A percentile compares a stretch with the other conserved stretches of the same genome.
phyloP scores from a whole-genome alignment of 1,140 invertebrate genomes.

The Portunus trituberculatus region DNA sequence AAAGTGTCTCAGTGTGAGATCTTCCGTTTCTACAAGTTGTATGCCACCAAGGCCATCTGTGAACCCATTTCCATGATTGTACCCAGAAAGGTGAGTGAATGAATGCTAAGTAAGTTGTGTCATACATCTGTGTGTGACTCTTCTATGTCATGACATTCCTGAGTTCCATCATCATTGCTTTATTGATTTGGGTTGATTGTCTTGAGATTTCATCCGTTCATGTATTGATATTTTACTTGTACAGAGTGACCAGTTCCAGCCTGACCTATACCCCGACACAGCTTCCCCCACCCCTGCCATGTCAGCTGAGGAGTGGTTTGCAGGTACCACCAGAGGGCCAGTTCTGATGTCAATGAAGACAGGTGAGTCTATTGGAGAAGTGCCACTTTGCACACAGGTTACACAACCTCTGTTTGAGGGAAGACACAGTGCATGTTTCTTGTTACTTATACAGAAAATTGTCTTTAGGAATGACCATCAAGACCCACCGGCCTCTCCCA shows the following conservation, averaged over 20 bases:
- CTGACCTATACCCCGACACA: slow-evolving; percentile 96
- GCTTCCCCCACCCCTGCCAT: slow-evolving; percentile 90
- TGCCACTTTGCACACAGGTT: no score
- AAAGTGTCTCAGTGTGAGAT: slow-evolving; percentile 91
- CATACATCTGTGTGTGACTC: no score
- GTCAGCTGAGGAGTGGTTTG: slow-evolving; percentile 93
- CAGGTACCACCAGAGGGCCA: slow-evolving; percentile 90
- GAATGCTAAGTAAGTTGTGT: no score
- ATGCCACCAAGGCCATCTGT: slow-evolving; percentile 91
- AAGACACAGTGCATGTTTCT: not conserved
- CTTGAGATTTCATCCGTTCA: no score
- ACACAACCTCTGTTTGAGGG: no score
- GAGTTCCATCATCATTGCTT: no score
- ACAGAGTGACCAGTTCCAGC: slow-evolving; percentile 89
- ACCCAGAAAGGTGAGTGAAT: slow-evolving; percentile 87
- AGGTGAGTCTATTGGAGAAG: slow-evolving; percentile 81
- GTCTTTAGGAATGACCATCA: slow-evolving; percentile 66
- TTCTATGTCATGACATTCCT: no score
- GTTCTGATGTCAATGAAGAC: slow-evolving; percentile 92
- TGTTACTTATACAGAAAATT: not conserved
- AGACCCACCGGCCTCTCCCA: slow-evolving; percentile 80
- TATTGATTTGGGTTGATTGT: no score
- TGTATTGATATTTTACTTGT: slow-evolving; percentile 65
- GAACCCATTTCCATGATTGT: slow-evolving; percentile 97
- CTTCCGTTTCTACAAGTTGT: slow-evolving; percentile 95